A percentile compares a stretch with the other conserved stretches of the same genome.
phyloP scores from a whole-genome alignment of 1,140 invertebrate genomes.

The Diabrotica virgifera region DNA sequence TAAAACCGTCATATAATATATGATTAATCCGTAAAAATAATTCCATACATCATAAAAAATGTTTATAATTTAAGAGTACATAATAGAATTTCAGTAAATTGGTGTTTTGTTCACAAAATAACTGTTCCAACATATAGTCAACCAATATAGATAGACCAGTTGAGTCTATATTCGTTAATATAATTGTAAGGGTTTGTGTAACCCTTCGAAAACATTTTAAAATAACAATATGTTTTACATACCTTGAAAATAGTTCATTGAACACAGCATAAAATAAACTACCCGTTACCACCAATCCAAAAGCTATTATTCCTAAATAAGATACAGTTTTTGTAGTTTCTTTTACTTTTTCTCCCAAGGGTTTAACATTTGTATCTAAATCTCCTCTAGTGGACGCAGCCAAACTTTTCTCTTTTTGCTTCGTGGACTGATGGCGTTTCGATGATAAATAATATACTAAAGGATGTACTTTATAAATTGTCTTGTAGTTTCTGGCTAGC shows the following conservation, averaged over 20 bases:
- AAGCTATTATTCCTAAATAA: slow-evolving; percentile 76
- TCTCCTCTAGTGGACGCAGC: slow-evolving; percentile 24
- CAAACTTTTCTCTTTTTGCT: slow-evolving; percentile 14
- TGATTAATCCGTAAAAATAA: too few species aligned
- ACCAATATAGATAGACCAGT: too few species aligned
- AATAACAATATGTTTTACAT: background rate
- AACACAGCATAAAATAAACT: slow-evolving; percentile 80
- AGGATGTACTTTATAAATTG: background rate
- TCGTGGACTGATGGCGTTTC: slow-evolving; percentile 11
- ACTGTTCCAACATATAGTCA: too few species aligned
- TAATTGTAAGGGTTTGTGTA: too few species aligned
- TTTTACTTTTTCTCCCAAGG: slow-evolving; percentile 73
- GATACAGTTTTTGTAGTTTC: slow-evolving; percentile 82
- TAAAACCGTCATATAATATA: too few species aligned
- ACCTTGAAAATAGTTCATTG: slow-evolving; percentile 75
- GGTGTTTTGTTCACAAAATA: too few species aligned
- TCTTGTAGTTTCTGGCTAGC: background rate
- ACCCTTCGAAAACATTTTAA: too few species aligned
- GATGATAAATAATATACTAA: slow-evolving; percentile 4
- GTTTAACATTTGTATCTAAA: slow-evolving; percentile 57
- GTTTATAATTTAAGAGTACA: too few species aligned
- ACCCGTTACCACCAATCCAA: slow-evolving; percentile 73
- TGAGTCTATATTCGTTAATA: too few species aligned
- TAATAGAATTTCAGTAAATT: too few species aligned
- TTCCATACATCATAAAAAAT: too few species aligned